These are phyloP conservation scores for Atta texana DNA, from an alignment of 1,140 invertebrate genomes.

Conservation along the genomic window DNA sequence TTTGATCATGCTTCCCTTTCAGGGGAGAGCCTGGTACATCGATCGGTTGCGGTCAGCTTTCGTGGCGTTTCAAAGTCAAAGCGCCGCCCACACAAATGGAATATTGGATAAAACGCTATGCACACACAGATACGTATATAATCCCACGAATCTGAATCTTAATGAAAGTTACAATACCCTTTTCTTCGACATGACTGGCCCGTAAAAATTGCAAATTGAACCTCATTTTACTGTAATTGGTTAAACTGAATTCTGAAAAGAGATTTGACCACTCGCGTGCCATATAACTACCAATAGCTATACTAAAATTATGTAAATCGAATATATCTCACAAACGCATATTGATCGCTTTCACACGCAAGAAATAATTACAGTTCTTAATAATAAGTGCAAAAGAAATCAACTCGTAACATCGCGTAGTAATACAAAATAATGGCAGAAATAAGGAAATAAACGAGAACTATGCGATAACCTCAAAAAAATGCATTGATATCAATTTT, in stretches of 20 bases:
- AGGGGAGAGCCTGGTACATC: constrained; percentile 36
- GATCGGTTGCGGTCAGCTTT: constrained; percentile 57
- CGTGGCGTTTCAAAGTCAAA: constrained; percentile 57
- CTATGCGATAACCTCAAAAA: not conserved
- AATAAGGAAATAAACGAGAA: constrained; percentile 2
- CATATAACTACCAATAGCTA: not conserved
- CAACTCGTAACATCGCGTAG: not conserved
- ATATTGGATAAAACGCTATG: constrained; percentile 52
- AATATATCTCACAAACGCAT: constrained; percentile 21
- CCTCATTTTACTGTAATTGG: constrained; percentile 24
- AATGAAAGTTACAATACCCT: constrained; percentile 41
- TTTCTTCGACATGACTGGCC: constrained; percentile 1
- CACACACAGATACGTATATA: not conserved
- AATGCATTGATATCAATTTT: not conserved
- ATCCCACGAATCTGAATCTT: constrained; percentile 1
- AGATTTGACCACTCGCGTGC: constrained; percentile 50
- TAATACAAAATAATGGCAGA: not conserved
- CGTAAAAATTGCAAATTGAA: constrained; percentile 43
- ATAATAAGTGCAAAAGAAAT: not conserved
- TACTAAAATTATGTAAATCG: constrained; percentile 42
- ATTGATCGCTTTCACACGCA: not conserved
- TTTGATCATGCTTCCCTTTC: constrained; percentile 57
- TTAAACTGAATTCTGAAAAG: constrained; percentile 14
- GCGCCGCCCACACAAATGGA: constrained; percentile 52
- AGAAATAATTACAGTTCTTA: constrained; percentile 1